A percentile compares a stretch with the other conserved stretches of the same genome.
These are phyloP conservation scores for Scolopax rusticola DNA, from an alignment of 2,797 vertebrate genomes.

Conservation along the genomic window DNA sequence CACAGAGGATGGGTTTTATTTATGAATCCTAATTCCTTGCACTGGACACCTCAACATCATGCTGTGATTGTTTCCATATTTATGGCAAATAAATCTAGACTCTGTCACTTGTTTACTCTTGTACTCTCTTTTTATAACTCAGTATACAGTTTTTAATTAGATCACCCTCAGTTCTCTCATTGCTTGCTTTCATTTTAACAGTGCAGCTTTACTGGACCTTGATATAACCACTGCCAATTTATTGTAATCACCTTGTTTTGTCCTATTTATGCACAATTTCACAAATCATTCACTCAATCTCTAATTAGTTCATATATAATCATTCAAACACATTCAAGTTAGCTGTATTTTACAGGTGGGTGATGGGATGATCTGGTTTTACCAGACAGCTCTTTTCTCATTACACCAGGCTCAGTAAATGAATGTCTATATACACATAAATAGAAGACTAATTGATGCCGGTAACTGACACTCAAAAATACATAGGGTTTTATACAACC, in stretches of 20 bases:
- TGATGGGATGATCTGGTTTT: neutral
- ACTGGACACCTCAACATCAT: neutral
- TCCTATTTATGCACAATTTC: neutral
- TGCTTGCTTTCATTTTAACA: neutral
- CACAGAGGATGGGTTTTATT: neutral
- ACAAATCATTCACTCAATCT: neutral
- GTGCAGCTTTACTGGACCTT: neutral
- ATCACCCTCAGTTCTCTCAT: neutral
- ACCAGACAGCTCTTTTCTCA: neutral
- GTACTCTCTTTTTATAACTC: neutral
- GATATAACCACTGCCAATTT: neutral
- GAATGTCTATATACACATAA: neutral
- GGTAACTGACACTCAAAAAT: neutral
- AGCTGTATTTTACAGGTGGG: neutral
- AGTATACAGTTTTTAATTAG: neutral
- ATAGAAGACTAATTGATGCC: neutral
- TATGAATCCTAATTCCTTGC: slow-evolving; percentile 7
- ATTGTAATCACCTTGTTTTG: neutral
- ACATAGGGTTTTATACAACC: neutral
- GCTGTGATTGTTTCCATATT: neutral
- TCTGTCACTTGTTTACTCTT: neutral
- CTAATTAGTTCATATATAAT: slow-evolving; percentile 1
- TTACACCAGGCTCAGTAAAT: neutral
- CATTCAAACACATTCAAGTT: neutral
- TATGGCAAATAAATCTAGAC: slow-evolving; percentile 50